Evolutionary conservation across 2,797 vertebrate genomes (phyloP).

Genomic region (Artibeus jamaicensis): DNA sequence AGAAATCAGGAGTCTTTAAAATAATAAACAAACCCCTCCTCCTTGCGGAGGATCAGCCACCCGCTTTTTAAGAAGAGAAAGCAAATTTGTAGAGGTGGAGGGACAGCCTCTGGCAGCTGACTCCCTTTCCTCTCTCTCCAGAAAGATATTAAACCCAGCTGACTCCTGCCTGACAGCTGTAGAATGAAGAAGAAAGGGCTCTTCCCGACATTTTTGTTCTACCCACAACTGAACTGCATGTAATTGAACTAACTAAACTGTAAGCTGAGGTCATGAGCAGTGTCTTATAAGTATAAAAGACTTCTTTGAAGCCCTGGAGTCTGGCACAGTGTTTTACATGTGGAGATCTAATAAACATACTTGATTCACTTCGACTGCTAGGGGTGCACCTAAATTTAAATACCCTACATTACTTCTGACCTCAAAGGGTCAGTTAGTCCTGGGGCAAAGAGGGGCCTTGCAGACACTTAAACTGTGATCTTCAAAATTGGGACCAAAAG

Average conservation of each 20-base stretch:
- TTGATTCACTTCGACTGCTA: constrained; percentile 40
- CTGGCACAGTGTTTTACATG: not conserved
- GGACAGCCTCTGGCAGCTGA: not conserved
- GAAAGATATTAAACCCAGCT: constrained; percentile 42
- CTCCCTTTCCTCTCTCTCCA: constrained; percentile 7
- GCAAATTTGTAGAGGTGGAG: constrained; percentile 34
- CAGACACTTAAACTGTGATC: constrained; percentile 8
- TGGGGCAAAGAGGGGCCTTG: not conserved
- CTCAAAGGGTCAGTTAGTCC: not conserved
- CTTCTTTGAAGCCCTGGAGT: constrained; percentile 19
- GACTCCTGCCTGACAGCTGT: constrained; percentile 8
- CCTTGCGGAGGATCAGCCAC: not conserved
- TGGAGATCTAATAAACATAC: constrained; percentile 13
- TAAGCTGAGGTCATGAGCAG: constrained; percentile 2
- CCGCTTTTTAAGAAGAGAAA: constrained; percentile 28
- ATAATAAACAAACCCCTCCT: constrained; percentile 51
- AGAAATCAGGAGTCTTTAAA: constrained; percentile 48
- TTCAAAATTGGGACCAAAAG: constrained; percentile 18
- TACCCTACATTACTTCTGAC: constrained; percentile 28
- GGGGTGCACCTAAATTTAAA: not conserved
- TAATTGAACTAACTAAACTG: constrained; percentile 19
- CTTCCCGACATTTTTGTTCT: constrained; percentile 32
- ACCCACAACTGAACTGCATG: constrained; percentile 17
- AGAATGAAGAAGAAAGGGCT: not conserved
- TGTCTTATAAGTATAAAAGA: not conserved